Evolutionary conservation across 2,113 vertebrate genomes (phyloP), one percentile per base, ranked within the genome.

Genomic region (Onychostruthus taczanowskii): DNA sequence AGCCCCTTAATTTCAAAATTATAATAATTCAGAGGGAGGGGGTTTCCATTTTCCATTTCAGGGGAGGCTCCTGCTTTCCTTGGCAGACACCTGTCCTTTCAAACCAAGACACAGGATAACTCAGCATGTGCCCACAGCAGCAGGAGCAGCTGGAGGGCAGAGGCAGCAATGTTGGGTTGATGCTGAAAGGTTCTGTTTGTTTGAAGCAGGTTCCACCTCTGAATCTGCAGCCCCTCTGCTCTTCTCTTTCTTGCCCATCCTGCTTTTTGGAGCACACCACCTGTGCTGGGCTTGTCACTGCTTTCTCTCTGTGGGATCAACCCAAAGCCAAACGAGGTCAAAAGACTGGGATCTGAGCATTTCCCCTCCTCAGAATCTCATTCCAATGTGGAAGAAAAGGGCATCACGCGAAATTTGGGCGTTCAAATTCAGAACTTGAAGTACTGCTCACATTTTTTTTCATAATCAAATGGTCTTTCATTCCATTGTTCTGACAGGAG

Each of bases 281-380:
- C 55, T 43, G 14, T 1, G 2, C 56, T 31, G 19, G n/a, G 7
- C 6, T 27, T 27, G 16, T 59, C 43, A 1, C 35, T 59, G 6
- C 4, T 76, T 89, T 84, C 63, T 39, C 30, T 44, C 13, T 41
- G 18, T 64, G 67, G 14, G 15, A 75, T 52, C 22, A 79, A 19
- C 11, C n/a, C 46, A 58, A 86, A 87, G 12, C 16, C 82, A 87
- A 73, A 28, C 0, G 6, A 79, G 5, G 13, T 30, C 31, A 46
- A 83, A 79, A 30, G 11, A 30, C 21, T 27, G 18, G 13, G 33
- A 47, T 47, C 18, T 37, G 17, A 85, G 6, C 15, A 37, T 27
- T 76, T 28, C 2, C 1, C 1, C 3, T 1, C 0, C 4, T 11
- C 24, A 23, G 6, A 7, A 26, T 43, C 35, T 83, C 43, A 41